A percentile compares a stretch with the other conserved stretches of the same genome.
These are phyloP conservation scores for Apteryx mantelli DNA, from an alignment of 2,113 vertebrate genomes.

Conservation along the genomic window DNA sequence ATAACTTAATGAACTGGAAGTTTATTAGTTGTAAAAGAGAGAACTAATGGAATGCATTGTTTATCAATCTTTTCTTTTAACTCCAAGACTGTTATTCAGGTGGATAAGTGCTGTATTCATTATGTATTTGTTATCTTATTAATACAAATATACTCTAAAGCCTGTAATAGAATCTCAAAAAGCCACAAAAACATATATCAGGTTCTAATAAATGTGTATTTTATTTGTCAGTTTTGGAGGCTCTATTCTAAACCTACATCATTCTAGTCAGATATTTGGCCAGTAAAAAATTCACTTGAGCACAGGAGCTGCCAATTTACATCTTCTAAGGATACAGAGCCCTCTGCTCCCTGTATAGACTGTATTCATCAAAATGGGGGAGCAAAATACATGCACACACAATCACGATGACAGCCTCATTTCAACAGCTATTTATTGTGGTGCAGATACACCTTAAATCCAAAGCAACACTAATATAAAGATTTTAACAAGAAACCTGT, in stretches of 20 bases:
- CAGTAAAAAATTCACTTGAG: not conserved
- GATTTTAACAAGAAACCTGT: not conserved
- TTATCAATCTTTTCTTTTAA: conserved; percentile 13
- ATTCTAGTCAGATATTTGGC: not conserved
- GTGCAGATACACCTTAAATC: not conserved
- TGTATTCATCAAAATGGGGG: not conserved
- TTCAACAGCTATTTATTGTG: not conserved
- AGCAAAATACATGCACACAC: not conserved
- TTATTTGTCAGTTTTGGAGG: not conserved
- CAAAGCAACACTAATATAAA: not conserved
- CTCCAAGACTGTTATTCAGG: not conserved
- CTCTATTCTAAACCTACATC: not conserved
- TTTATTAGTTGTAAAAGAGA: conserved; percentile 51
- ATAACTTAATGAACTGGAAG: conserved; percentile 66
- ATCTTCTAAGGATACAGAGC: not conserved
- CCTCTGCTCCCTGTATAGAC: not conserved
- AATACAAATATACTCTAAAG: not conserved
- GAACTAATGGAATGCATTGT: not conserved
- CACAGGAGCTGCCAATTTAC: not conserved
- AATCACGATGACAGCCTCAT: not conserved
- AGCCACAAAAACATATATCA: not conserved
- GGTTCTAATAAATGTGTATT: not conserved
- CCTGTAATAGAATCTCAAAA: not conserved
- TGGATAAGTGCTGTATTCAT: not conserved
- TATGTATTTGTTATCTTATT: conserved; percentile 30